Percentiles rank a stretch among this genome's conserved stretches.
phyloP scores from a whole-genome alignment of 2,113 vertebrate genomes.

The Craseonycteris thonglongyai region DNA sequence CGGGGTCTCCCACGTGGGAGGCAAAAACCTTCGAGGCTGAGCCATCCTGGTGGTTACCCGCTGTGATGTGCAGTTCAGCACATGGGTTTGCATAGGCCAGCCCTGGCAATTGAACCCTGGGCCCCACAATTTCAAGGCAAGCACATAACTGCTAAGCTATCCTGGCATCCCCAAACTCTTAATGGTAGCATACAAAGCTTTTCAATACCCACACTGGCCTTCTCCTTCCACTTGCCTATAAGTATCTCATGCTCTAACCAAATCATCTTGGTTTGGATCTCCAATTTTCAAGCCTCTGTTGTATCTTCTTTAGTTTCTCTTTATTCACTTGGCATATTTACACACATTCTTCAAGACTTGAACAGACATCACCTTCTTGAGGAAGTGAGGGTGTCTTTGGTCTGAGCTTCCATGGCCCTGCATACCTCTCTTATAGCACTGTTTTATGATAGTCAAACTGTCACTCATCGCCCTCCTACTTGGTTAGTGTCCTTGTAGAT shows the following conservation, averaged over 20 bases:
- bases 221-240: neutral
- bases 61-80: too few species aligned
- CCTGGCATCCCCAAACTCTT: too few species aligned
- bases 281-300: neutral
- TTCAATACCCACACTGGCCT: neutral
- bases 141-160: too few species aligned
- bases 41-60: too few species aligned
- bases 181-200: neutral
- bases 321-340: neutral
- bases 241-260: neutral
- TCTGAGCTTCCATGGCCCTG: neutral
- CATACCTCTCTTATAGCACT: neutral
- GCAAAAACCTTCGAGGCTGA: too few species aligned
- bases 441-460: neutral
- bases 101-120: too few species aligned
- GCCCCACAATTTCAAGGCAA: too few species aligned
- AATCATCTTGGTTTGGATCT: neutral
- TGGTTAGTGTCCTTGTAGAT: neutral
- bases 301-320: neutral
- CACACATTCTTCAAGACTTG: neutral
- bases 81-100: too few species aligned
- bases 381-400: neutral
- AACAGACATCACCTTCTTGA: neutral
- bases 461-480: neutral
- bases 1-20: too few species aligned